Conservation (phyloP, 2,888 invertebrate species). For the Galeopsomyia nigrocyanea region DNA sequence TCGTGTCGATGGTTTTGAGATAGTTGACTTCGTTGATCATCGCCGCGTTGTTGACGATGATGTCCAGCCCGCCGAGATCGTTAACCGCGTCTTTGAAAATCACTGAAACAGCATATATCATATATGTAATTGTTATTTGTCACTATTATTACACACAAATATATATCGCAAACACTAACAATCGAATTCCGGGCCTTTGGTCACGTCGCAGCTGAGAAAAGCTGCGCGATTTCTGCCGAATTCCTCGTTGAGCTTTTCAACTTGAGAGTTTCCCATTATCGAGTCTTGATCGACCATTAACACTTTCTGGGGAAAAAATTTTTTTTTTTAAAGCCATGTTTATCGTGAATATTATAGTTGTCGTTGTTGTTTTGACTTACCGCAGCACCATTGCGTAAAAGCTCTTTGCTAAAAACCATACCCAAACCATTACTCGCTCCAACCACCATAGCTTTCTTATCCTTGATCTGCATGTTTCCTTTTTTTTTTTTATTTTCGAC, state of each 20-base stretch:
- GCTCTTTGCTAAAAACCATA: slow-evolving; percentile 58
- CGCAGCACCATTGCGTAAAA: slow-evolving; percentile 61
- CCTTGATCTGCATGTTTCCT: slow-evolving; percentile 62
- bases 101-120: slow-evolving; percentile 57
- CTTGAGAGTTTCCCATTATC: slow-evolving; percentile 52
- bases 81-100: slow-evolving; percentile 69
- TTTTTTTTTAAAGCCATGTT: slow-evolving; percentile 6
- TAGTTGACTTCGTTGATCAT: slow-evolving; percentile 61
- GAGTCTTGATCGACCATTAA: slow-evolving; percentile 58
- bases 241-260: slow-evolving; percentile 57
- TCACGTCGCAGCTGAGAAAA: slow-evolving; percentile 61
- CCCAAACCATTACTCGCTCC: slow-evolving; percentile 61
- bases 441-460: slow-evolving; percentile 62
- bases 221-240: slow-evolving; percentile 60
- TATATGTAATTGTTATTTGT: neutral
- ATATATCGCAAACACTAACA: slow-evolving; percentile 56
- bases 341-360: neutral
- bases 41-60: slow-evolving; percentile 69
- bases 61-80: slow-evolving; percentile 70
- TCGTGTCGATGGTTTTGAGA: slow-evolving; percentile 60
- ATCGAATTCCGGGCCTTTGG: slow-evolving; percentile 60
- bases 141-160: too few species aligned
- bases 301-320: slow-evolving; percentile 52
- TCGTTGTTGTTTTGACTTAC: slow-evolving; percentile 51
- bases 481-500: too few species aligned